Evolutionary conservation across 1,140 invertebrate genomes (phyloP), one percentile per base, ranked within the genome.

Genomic region (Macrobrachium nipponense): DNA sequence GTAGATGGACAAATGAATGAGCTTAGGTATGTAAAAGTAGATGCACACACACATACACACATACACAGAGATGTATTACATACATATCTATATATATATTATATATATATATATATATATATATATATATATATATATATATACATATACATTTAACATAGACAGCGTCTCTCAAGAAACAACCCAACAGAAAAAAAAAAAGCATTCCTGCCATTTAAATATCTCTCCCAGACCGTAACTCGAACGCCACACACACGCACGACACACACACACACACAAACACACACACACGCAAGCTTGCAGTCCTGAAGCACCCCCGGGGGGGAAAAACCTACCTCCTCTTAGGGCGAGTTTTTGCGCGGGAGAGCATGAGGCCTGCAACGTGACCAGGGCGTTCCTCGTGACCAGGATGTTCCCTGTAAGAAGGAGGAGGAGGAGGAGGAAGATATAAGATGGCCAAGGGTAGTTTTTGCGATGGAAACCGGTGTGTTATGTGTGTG

Each of bases 101-200:
- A 66, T 66, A 66, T 66, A 66, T 66, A 66, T 66, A 66, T 66
- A 66, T 66, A 66, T 66, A 66, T 66, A 66, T 66, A 66, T 66
- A 66, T 66, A 66, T 66, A 66, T 66, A 23, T 66, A 66, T 66
- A 66, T 66, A 66, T 66, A 66, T 23, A 66, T 66, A 66, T 66
- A 23, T 66, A 66, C 12, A 66, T 66, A 66, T 66, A 66, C 12
- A 66, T 66, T 7, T 66, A 66, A 17, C 12, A 66, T 66, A 66
- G 0, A 66, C 12, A 66, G n/a, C n/a, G 20, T 66, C 8, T 5
- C 2, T 51, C 7, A 51, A 12, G 51, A 51, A 12, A 51, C 12
- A 51, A 36, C 12, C 12, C 51, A 51, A 12, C 51, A 2, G 51
- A 10, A 51, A 51, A 51, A 8, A 51, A 10, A 51, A 51, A 8